Percentiles rank a stretch among this genome's conserved stretches.
Conservation (phyloP, 2,797 vertebrate species). For the Danio choprae region DNA sequence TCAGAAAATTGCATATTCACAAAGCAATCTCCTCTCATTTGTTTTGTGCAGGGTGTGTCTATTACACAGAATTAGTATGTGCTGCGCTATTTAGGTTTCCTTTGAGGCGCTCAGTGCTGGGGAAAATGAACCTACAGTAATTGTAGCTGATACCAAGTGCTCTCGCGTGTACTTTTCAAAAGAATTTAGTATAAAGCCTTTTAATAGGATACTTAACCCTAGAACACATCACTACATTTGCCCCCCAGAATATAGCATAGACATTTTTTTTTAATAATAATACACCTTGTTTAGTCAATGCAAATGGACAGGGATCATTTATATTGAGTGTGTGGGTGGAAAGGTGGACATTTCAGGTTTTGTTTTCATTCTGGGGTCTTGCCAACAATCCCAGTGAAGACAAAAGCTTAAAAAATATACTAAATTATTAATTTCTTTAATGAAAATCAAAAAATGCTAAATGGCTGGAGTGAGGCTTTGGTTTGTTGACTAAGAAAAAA, state of each 20-base stretch:
- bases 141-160: slow-evolving; percentile 60
- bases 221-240: slow-evolving; percentile 30
- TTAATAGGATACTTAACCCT: slow-evolving; percentile 69
- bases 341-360: neutral
- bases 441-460: neutral
- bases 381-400: neutral
- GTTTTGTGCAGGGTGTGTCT: slow-evolving; percentile 31
- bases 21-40: slow-evolving; percentile 32
- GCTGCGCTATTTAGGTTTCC: slow-evolving; percentile 36
- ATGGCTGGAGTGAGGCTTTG: neutral
- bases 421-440: neutral
- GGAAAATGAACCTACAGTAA: slow-evolving; percentile 53
- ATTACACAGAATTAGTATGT: slow-evolving; percentile 39
- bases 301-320: neutral
- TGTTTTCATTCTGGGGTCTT: neutral
- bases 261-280: neutral
- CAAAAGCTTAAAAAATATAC: neutral
- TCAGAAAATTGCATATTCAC: slow-evolving; percentile 16
- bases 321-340: neutral
- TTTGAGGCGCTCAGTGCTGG: slow-evolving; percentile 23
- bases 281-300: neutral
- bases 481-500: neutral
- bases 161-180: slow-evolving; percentile 59
- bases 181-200: slow-evolving; percentile 58
- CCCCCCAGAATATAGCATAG: neutral